These are phyloP conservation scores for Tretioscincus oriximinensis DNA, from an alignment of 2,113 vertebrate genomes.

Conservation along the genomic window DNA sequence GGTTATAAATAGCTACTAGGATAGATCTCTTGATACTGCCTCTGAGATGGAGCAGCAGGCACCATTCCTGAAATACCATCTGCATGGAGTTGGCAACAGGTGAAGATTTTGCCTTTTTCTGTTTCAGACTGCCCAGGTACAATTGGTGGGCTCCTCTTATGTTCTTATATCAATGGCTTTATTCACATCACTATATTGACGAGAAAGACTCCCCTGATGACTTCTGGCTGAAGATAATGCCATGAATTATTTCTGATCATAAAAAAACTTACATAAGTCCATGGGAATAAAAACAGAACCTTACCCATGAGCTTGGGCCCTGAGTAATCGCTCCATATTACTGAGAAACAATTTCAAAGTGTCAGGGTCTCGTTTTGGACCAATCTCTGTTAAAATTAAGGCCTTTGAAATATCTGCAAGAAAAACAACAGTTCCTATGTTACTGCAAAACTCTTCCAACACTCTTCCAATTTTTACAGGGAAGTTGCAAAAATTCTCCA, in stretches of 20 bases:
- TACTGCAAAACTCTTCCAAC: constrained; percentile 38
- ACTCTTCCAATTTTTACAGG: constrained; percentile 14
- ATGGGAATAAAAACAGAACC: neutral
- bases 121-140: too few relatives aligned
- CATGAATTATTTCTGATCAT: neutral
- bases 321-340: constrained; percentile 83
- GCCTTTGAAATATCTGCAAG: constrained; percentile 83
- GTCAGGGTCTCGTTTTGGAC: constrained; percentile 81
- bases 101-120: too few relatives aligned
- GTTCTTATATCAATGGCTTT: too few relatives aligned
- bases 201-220: neutral
- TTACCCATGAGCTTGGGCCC: constrained; percentile 83
- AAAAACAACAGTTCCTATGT: constrained; percentile 46
- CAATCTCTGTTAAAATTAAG: constrained; percentile 86
- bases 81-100: too few relatives aligned
- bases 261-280: neutral
- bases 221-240: neutral
- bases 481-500: constrained; percentile 19
- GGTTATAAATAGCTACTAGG: too few relatives aligned
- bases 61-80: too few relatives aligned
- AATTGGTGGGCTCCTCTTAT: too few relatives aligned
- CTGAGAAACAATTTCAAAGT: constrained; percentile 83
- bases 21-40: too few relatives aligned
- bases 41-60: too few relatives aligned
- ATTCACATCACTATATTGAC: too few relatives aligned